Evolutionary conservation across 2,888 invertebrate species (phyloP).

Genomic region (Malacosoma neustria): DNA sequence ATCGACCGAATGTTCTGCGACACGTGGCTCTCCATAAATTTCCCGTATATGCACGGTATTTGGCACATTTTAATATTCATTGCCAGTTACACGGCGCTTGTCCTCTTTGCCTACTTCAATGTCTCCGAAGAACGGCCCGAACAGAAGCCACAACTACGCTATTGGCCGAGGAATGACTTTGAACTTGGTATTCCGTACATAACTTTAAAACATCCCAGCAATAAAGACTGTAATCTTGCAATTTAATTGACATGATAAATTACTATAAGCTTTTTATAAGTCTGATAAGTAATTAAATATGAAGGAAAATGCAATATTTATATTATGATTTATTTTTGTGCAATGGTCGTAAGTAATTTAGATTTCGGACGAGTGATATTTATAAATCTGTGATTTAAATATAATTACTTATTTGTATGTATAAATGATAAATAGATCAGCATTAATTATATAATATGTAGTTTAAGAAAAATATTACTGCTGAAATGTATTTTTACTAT

Average conservation of each 20-base stretch:
- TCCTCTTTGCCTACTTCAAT: conserved; percentile 86
- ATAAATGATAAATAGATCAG: too few species aligned
- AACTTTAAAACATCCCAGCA: conserved; percentile 76
- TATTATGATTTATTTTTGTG: neutral
- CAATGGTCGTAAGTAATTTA: neutral
- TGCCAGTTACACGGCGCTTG: conserved; percentile 83
- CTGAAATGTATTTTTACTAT: too few species aligned
- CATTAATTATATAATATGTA: too few species aligned
- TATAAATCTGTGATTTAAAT: neutral
- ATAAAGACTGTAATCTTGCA: conserved; percentile 53
- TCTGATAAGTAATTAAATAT: conserved; percentile 10
- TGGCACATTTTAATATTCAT: conserved; percentile 90
- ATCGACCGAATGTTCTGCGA: conserved; percentile 87
- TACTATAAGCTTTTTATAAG: conserved; percentile 9
- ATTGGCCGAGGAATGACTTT: conserved; percentile 86
- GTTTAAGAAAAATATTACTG: too few species aligned
- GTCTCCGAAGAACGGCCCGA: conserved; percentile 83
- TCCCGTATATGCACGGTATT: conserved; percentile 87
- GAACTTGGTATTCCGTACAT: conserved; percentile 87
- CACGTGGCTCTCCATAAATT: conserved; percentile 83
- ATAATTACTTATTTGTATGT: neutral
- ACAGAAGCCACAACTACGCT: conserved; percentile 79
- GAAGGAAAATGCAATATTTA: neutral
- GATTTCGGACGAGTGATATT: neutral
- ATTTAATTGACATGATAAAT: conserved; percentile 38